These are phyloP conservation scores for Syrphus vitripennis DNA, from an alignment of 2,888 invertebrate species.

Conservation along the genomic window DNA sequence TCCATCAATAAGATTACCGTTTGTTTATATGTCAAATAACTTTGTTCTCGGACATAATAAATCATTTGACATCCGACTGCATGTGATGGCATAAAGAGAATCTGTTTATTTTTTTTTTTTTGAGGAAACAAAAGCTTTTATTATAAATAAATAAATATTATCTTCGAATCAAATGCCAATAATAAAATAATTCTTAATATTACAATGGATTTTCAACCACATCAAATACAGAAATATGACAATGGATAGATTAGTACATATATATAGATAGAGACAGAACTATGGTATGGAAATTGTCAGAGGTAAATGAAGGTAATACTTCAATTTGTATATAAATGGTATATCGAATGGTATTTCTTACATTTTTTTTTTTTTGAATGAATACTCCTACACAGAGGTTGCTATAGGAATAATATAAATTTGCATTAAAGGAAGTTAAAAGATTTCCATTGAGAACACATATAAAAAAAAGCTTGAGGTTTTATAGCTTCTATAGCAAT, in stretches of 20 bases:
- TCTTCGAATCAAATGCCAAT: not conserved
- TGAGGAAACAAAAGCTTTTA: not conserved
- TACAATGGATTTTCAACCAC: not conserved
- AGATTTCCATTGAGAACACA: not conserved
- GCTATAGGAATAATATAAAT: not conserved
- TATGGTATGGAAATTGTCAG: not conserved
- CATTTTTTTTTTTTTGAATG: not conserved
- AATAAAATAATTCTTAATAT: not conserved
- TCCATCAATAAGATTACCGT: slow-evolving; percentile 4
- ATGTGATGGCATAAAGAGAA: not conserved
- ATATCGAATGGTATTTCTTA: not conserved
- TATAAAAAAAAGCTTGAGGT: not conserved
- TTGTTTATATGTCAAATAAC: not conserved
- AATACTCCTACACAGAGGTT: not conserved
- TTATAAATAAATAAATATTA: not conserved
- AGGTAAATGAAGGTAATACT: not conserved
- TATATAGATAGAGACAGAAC: not conserved
- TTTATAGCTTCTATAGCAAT: not conserved
- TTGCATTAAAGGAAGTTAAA: not conserved
- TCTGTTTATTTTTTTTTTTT: not conserved
- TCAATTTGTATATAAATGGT: not conserved
- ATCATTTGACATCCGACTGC: not conserved
- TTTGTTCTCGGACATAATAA: not conserved
- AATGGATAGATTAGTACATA: not conserved
- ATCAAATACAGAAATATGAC: not conserved